Evolutionary conservation across 2,888 invertebrate genomes (phyloP).

Genomic region (Gari tellinella): DNA sequence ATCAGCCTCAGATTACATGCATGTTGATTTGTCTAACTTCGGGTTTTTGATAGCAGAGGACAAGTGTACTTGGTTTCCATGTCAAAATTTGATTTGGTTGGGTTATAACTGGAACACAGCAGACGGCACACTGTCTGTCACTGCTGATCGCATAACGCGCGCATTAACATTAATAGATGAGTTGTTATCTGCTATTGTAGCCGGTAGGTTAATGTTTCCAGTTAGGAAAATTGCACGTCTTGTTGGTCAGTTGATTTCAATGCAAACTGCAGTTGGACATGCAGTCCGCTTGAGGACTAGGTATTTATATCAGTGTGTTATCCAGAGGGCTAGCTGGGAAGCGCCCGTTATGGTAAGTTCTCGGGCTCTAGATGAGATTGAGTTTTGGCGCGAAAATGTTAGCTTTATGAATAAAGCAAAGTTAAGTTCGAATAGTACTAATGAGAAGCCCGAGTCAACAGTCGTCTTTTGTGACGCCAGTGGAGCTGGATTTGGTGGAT

Average conservation of each 20-base stretch:
- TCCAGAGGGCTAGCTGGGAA: constrained; percentile 31
- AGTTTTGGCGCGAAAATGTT: constrained; percentile 11
- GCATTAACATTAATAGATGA: background rate
- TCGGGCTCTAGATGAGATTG: constrained; percentile 7
- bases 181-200: too few species aligned
- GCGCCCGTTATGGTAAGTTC: constrained; percentile 18
- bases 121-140: background rate
- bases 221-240: constrained; percentile 33
- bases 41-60: constrained; percentile 22
- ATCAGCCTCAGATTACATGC: constrained; percentile 1
- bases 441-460: too few species aligned
- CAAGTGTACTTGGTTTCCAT: constrained; percentile 13
- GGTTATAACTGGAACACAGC: constrained; percentile 6
- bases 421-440: background rate
- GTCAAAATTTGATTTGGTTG: constrained; percentile 12
- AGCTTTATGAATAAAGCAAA: constrained; percentile 6
- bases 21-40: constrained; percentile 22
- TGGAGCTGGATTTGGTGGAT: constrained; percentile 25
- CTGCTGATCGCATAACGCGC: background rate
- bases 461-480: too few species aligned
- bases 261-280: constrained; percentile 32
- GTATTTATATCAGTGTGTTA: constrained; percentile 22
- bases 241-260: constrained; percentile 32
- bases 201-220: constrained; percentile 18
- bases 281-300: constrained; percentile 23